Evolutionary conservation across 2,888 invertebrate species (phyloP).

Genomic region (Sinotaia quadrata): DNA sequence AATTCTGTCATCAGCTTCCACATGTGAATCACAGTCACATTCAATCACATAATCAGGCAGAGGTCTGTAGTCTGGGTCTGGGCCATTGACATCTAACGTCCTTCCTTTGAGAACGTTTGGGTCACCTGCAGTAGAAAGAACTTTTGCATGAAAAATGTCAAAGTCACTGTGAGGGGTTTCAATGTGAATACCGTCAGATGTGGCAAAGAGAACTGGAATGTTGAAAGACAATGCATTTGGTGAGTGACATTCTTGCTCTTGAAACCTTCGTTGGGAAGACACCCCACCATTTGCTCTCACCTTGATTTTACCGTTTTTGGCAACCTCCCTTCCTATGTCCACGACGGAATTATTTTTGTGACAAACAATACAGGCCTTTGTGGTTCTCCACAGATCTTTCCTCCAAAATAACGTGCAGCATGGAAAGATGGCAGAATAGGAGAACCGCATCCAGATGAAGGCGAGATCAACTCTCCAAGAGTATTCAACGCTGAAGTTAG

Average conservation of each 20-base stretch:
- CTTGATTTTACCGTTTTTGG: constrained; percentile 26
- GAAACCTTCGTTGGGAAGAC: constrained; percentile 34
- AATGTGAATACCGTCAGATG: constrained; percentile 63
- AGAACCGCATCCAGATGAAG: constrained; percentile 64
- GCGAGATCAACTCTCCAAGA: constrained; percentile 58
- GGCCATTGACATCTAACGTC: constrained; percentile 63
- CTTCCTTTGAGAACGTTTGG: constrained; percentile 47
- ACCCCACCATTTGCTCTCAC: constrained; percentile 17
- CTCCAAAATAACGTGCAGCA: constrained; percentile 56
- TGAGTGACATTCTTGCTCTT: constrained; percentile 36
- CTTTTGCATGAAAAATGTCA: constrained; percentile 35
- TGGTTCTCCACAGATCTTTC: constrained; percentile 63
- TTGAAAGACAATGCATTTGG: constrained; percentile 45
- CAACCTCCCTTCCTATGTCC: constrained; percentile 53
- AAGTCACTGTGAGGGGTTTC: constrained; percentile 44
- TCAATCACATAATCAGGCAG: constrained; percentile 64
- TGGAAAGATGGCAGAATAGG: constrained; percentile 59
- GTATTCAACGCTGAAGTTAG: constrained; percentile 38
- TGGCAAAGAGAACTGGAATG: constrained; percentile 68
- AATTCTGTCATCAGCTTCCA: constrained; percentile 35
- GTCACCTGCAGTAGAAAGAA: constrained; percentile 18
- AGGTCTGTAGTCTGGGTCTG: constrained; percentile 46
- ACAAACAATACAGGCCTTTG: constrained; percentile 62
- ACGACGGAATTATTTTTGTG: constrained; percentile 61
- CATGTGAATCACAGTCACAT: constrained; percentile 63